Evolutionary conservation across 2,113 vertebrate species (phyloP).

Genomic region (Marmota flaviventris): DNA sequence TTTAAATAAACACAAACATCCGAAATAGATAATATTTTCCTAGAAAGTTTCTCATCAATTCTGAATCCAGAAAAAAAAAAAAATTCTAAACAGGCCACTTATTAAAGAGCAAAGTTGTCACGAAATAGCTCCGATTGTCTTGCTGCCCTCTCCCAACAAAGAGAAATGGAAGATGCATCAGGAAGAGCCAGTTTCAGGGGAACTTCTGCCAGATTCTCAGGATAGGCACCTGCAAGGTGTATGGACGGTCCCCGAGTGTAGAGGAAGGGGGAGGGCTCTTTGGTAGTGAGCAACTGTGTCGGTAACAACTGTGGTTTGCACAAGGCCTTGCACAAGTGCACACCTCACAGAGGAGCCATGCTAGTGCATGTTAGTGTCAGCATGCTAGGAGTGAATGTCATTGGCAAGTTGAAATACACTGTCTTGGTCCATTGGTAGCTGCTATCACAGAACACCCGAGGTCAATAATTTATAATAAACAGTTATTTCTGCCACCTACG

Average conservation of each 20-base stretch:
- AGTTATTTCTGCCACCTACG: background rate
- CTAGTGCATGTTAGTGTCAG: background rate
- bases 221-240: background rate
- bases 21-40: background rate
- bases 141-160: no score
- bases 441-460: background rate
- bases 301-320: rapidly evolving
- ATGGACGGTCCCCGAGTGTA: rapidly evolving
- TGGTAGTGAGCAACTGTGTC: rapidly evolving
- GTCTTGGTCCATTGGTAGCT: background rate
- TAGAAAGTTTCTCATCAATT: background rate
- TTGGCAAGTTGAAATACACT: background rate
- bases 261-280: background rate
- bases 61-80: background rate
- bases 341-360: no score
- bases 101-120: background rate
- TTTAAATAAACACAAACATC: background rate
- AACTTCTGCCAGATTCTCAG: background rate
- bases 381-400: background rate
- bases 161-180: rapidly evolving
- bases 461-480: background rate
- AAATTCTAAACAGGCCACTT: background rate
- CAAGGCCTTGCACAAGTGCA: background rate
- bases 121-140: background rate
- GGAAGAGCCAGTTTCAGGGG: background rate